These are phyloP conservation scores for Ligdia adustata DNA, from an alignment of 2,888 invertebrate species.

Conservation along the genomic window DNA sequence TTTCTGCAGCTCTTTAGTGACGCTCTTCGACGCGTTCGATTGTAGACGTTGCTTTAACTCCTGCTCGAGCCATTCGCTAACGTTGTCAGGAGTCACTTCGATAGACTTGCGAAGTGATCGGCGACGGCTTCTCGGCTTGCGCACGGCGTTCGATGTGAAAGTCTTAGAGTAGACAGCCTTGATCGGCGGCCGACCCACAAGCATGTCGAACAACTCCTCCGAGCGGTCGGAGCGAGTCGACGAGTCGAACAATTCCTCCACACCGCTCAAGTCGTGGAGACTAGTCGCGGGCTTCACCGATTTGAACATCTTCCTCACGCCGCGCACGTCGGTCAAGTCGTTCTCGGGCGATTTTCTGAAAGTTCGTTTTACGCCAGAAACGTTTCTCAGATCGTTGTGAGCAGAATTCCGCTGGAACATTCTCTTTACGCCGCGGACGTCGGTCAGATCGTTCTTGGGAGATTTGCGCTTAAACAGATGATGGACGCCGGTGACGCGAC, in stretches of 20 bases:
- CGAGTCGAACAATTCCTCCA: conserved; percentile 61
- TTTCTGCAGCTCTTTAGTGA: conserved; percentile 51
- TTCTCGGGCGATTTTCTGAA: conserved; percentile 54
- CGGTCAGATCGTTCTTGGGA: conserved; percentile 62
- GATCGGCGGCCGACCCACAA: conserved; percentile 55
- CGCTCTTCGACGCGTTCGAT: conserved; percentile 38
- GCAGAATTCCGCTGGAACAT: conserved; percentile 57
- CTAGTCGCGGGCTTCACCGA: conserved; percentile 38
- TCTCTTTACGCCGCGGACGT: conserved; percentile 64
- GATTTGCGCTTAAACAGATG: conserved; percentile 46
- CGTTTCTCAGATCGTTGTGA: conserved; percentile 59
- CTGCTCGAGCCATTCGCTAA: conserved; percentile 60
- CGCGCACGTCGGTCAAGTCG: conserved; percentile 60
- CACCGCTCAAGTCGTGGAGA: conserved; percentile 60
- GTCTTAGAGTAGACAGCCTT: conserved; percentile 62
- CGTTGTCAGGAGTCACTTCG: conserved; percentile 47
- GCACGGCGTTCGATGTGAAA: conserved; percentile 40
- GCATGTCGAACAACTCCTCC: conserved; percentile 55
- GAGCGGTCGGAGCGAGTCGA: conserved; percentile 37
- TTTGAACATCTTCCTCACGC: conserved; percentile 54
- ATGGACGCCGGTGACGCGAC: conserved; percentile 55
- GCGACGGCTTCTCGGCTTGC: conserved; percentile 29
- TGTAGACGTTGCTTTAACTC: conserved; percentile 49
- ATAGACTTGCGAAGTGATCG: conserved; percentile 52
- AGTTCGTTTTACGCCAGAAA: conserved; percentile 61